Base-by-base conservation (phyloP, 2,113 vertebrate genomes). In the Pseudolaguvia tuberculata region DNA sequence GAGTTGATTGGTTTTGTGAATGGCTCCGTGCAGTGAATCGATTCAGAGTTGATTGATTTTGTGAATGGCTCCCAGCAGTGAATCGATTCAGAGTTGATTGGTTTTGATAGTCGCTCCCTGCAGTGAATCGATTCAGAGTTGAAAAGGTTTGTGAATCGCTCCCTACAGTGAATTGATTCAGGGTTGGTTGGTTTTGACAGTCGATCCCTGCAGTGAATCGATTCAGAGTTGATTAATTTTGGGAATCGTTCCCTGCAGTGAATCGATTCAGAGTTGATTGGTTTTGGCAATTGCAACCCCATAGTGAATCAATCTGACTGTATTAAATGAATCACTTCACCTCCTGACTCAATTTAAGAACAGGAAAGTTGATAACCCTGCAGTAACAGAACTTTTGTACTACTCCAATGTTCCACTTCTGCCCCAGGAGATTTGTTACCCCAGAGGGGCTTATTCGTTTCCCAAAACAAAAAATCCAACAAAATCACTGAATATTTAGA, bases 371-470 rank as follows among this genome's bases (percentile, higher is more conserved):
- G 31, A 63, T 53, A 27, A 45, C 48, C 48, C 11, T 12, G 15
- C n/a, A 42, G 72, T 35, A 15, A 39, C 21, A 50, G 61, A 65
- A 23, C 59, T 27, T 74, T 47, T 27, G 29, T 47, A 29, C 58
- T 5, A 6, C 25, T 18, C 27, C 2, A 0, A 8, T 48, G 31
- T 17, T 21, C 9, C 12, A 5, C 8, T 21, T 10, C 25, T 61
- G 25, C 14, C 47, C 3, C 20, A 3, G 5, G 20, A 25, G 59
- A n/a, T 35, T 42, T 27, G 42, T 39, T 17, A 25, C 48, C 20
- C 52, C 14, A 1, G 39, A 11, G 1, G 47, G 42, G 3, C n/a
- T 65, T 23, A 45, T 2, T 12, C 7, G 39, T 5, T 11, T 65
- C n/a, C 21, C 13, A 7, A n/a, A 51, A 48, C 23, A 29, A n/a